phyloP scores from a whole-genome alignment of 2,797 vertebrate genomes.

The Tauraco hartlaubi region DNA sequence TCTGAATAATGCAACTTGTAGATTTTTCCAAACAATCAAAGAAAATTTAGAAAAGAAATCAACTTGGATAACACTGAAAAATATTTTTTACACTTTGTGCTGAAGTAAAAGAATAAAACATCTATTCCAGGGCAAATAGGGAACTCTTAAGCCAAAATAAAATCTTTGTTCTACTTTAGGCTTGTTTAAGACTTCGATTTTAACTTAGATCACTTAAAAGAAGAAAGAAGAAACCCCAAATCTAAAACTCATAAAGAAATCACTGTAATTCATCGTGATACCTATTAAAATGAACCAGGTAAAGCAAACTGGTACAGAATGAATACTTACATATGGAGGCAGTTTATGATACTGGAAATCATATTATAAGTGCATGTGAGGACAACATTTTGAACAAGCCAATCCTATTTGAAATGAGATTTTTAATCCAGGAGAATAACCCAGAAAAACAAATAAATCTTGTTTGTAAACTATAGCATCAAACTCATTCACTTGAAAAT shows the following conservation, averaged over 20 bases:
- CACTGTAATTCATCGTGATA: constrained; percentile 27
- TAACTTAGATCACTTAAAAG: not conserved
- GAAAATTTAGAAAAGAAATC: not conserved
- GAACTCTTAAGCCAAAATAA: not conserved
- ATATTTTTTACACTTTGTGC: not conserved
- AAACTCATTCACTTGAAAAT: constrained; percentile 22
- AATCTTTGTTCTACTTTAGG: not conserved
- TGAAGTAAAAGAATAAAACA: not conserved
- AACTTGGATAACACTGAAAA: not conserved
- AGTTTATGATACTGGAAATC: not conserved
- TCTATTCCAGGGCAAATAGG: fast-evolving
- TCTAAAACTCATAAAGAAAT: not conserved
- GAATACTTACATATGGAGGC: not conserved
- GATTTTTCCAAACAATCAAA: not conserved
- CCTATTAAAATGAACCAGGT: not conserved
- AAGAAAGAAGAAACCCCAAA: not conserved
- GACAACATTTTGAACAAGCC: not conserved
- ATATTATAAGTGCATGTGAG: not conserved
- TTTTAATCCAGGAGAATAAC: constrained; percentile 43
- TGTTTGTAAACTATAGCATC: not conserved
- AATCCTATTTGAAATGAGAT: not conserved
- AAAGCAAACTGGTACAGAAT: not conserved
- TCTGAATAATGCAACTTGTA: not conserved
- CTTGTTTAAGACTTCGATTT: not conserved
- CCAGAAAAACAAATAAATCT: constrained; percentile 1